Evolutionary conservation across 64 coral and sea anemone species (phyloP).

Genomic region (Montipora sp.): DNA sequence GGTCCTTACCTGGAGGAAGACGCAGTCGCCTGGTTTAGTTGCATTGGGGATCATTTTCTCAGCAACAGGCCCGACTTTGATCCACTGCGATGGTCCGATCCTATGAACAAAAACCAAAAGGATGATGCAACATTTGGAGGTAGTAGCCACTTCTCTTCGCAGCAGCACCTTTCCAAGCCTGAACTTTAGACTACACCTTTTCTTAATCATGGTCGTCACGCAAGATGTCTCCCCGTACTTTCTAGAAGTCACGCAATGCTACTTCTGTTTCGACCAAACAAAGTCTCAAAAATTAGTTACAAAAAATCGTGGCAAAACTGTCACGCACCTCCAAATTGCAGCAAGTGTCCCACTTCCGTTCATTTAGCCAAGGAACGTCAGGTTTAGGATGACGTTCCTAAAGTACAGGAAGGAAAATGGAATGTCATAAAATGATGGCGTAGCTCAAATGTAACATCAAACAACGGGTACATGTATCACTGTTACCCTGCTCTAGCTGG

Average conservation of each 20-base stretch:
- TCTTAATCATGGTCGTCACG: too few relatives aligned
- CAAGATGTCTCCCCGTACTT: too few relatives aligned
- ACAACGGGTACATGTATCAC: too few relatives aligned
- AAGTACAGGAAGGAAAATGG: background rate
- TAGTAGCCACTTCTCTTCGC: too few relatives aligned
- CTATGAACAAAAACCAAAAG: constrained; percentile 37
- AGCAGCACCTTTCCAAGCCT: too few relatives aligned
- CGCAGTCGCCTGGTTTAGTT: constrained; percentile 90
- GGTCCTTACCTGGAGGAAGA: constrained; percentile 89
- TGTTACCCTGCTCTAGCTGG: too few relatives aligned
- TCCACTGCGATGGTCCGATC: constrained; percentile 93
- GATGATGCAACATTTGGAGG: too few relatives aligned
- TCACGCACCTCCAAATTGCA: constrained; percentile 85
- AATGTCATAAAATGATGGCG: background rate
- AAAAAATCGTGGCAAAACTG: background rate
- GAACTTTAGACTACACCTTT: too few relatives aligned
- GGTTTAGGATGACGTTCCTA: constrained; percentile 94
- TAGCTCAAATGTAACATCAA: background rate
- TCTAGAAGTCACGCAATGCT: too few relatives aligned
- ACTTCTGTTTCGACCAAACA: too few relatives aligned
- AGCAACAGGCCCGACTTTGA: constrained; percentile 96
- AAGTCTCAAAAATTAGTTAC: background rate
- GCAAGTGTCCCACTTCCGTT: constrained; percentile 88
- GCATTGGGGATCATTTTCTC: constrained; percentile 97
- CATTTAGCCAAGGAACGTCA: constrained; percentile 81